Conservation (phyloP, 37 sponge, comb jelly and placozoan genomes). For the Amphimedon queenslandica region DNA sequence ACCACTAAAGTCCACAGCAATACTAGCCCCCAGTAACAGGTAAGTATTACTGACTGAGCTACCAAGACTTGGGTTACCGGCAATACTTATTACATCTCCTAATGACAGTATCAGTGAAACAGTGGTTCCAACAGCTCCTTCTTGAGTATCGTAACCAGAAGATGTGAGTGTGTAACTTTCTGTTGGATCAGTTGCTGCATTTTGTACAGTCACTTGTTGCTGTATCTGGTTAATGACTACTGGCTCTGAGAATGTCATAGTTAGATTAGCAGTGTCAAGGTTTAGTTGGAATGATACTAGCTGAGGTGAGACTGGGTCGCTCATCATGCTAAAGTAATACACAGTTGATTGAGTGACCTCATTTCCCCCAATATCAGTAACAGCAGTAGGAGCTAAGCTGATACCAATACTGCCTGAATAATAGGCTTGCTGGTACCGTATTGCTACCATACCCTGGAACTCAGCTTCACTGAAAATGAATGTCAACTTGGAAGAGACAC, state of each 20-base stretch:
- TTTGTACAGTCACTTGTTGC: constrained; percentile 11
- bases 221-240: background rate
- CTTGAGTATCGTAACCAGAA: background rate
- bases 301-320: constrained; percentile 8
- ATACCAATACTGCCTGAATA: constrained; percentile 2
- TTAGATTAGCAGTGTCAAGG: constrained; percentile 11
- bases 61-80: constrained; percentile 10
- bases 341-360: background rate
- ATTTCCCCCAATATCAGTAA: constrained; percentile 7
- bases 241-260: constrained; percentile 31
- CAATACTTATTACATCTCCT: constrained; percentile 11
- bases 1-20: constrained; percentile 11
- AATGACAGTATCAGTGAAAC: background rate
- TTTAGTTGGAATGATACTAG: constrained; percentile 14
- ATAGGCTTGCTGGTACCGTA: constrained; percentile 19
- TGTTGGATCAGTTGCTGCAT: constrained; percentile 5
- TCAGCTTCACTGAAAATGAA: background rate
- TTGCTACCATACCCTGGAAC: background rate
- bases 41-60: constrained; percentile 12
- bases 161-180: constrained; percentile 3
- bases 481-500: background rate
- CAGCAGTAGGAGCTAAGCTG: background rate
- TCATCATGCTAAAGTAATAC: background rate
- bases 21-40: background rate
- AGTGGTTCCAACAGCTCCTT: background rate